These are phyloP conservation scores for Cataglyphis livida DNA, from an alignment of 2,888 invertebrate species.

Conservation along the genomic window DNA sequence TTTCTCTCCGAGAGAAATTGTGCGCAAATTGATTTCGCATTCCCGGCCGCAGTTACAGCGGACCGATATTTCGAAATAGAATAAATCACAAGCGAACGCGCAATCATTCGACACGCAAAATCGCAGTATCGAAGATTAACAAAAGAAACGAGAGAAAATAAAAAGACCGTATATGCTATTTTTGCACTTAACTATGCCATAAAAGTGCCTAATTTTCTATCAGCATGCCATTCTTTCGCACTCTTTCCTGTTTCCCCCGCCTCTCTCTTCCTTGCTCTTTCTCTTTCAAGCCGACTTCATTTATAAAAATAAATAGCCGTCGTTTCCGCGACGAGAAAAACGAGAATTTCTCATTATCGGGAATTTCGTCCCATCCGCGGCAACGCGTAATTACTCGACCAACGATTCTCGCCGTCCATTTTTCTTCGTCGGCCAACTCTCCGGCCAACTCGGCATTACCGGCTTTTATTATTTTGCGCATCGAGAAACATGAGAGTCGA, in stretches of 20 bases:
- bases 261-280: not conserved
- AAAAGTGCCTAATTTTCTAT: slow-evolving; percentile 33
- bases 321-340: slow-evolving; percentile 39
- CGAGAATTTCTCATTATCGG: slow-evolving; percentile 51
- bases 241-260: not conserved
- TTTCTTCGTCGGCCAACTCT: slow-evolving; percentile 5
- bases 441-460: not conserved
- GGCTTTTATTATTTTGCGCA: slow-evolving; percentile 36
- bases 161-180: slow-evolving; percentile 6
- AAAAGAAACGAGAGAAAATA: slow-evolving; percentile 14
- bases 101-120: slow-evolving; percentile 39
- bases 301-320: slow-evolving; percentile 53
- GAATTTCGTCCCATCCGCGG: slow-evolving; percentile 17
- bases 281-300: slow-evolving; percentile 18
- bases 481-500: slow-evolving; percentile 26
- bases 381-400: slow-evolving; percentile 44
- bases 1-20: not conserved
- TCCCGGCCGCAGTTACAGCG: slow-evolving; percentile 22
- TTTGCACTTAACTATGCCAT: not conserved
- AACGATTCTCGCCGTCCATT: slow-evolving; percentile 29
- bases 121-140: slow-evolving; percentile 14
- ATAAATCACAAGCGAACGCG: slow-evolving; percentile 41
- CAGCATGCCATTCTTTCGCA: not conserved
- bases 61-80: slow-evolving; percentile 22
- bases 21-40: slow-evolving; percentile 44